phyloP scores from a whole-genome alignment of 2,888 invertebrate species.

The Spialia ferax region DNA sequence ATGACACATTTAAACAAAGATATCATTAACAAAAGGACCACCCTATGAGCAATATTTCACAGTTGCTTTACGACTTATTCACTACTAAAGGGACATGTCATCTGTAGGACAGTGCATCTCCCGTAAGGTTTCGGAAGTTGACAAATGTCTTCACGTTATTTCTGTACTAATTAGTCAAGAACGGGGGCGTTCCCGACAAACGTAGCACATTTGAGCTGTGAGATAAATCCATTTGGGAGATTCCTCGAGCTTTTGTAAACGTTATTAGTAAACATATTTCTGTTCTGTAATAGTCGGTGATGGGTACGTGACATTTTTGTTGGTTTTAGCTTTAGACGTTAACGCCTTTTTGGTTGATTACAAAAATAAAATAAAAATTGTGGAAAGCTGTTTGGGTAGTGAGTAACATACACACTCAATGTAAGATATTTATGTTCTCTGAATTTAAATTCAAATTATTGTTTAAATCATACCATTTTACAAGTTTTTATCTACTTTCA shows the following conservation, averaged over 20 bases:
- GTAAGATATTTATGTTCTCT: too few species aligned
- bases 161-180: constrained; percentile 83
- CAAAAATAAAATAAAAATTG: not conserved
- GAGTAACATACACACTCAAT: too few species aligned
- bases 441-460: too few species aligned
- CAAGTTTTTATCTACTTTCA: too few species aligned
- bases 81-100: constrained; percentile 63
- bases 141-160: constrained; percentile 82
- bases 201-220: constrained; percentile 50
- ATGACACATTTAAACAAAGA: constrained; percentile 16
- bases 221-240: constrained; percentile 65
- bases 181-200: constrained; percentile 70
- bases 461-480: too few species aligned
- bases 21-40: constrained; percentile 27
- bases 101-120: constrained; percentile 57
- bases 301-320: constrained; percentile 32
- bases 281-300: not conserved
- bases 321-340: constrained; percentile 10
- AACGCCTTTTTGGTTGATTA: not conserved
- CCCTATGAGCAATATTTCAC: constrained; percentile 52
- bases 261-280: constrained; percentile 30
- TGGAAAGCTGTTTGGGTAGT: not conserved
- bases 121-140: constrained; percentile 81
- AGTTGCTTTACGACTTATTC: constrained; percentile 78
- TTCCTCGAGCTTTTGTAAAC: constrained; percentile 37